phyloP scores from a whole-genome alignment of 2,888 invertebrate species.

The Sisyra nigra region DNA sequence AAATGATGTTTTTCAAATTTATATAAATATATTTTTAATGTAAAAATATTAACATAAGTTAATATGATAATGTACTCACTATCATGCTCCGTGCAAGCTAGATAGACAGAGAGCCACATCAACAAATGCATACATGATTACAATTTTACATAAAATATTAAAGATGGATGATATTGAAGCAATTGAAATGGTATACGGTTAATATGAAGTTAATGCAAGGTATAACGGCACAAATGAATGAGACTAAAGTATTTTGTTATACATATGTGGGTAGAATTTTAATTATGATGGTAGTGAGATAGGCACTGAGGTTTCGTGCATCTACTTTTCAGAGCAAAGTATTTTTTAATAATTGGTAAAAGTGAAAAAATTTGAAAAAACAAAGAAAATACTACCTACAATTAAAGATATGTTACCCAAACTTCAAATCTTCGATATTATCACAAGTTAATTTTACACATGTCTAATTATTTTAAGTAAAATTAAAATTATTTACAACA shows the following conservation, averaged over 20 bases:
- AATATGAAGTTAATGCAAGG: constrained; percentile 13
- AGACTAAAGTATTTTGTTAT: constrained; percentile 14
- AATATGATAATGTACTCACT: constrained; percentile 46
- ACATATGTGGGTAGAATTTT: background rate
- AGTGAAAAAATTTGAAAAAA: too few species aligned
- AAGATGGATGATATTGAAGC: constrained; percentile 11
- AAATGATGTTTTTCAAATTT: constrained; percentile 14
- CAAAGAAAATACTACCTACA: too few species aligned
- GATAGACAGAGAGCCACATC: constrained; percentile 43
- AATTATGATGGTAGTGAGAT: background rate
- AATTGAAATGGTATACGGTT: constrained; percentile 11
- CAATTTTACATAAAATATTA: constrained; percentile 18
- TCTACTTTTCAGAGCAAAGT: too few species aligned
- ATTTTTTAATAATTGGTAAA: too few species aligned
- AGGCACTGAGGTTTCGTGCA: background rate
- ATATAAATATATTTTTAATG: constrained; percentile 4
- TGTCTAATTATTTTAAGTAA: too few species aligned
- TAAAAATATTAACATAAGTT: background rate
- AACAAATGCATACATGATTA: constrained; percentile 34
- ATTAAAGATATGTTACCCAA: too few species aligned
- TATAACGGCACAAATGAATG: constrained; percentile 26
- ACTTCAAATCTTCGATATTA: too few species aligned
- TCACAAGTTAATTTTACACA: too few species aligned
- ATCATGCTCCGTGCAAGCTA: constrained; percentile 86
- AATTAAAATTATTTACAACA: too few species aligned